Base-by-base conservation (phyloP, 1,140 invertebrate genomes). In the Centruroides vittatus region DNA sequence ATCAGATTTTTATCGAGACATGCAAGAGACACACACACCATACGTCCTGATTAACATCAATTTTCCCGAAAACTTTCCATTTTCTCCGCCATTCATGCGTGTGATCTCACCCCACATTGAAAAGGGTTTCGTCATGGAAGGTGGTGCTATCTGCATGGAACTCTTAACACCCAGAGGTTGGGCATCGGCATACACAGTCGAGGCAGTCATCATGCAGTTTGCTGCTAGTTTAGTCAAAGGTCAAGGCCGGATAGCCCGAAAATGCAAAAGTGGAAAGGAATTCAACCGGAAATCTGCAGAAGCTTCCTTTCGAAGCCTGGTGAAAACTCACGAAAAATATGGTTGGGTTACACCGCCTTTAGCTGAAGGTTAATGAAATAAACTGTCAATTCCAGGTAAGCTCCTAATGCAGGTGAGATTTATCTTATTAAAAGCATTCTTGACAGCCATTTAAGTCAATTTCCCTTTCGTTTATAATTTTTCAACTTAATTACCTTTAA, bases 101-200 rank as follows among this genome's bases (percentile, higher is more conserved):
- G 89, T 97, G 47, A 88, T 95, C 54, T 86, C 89, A 54, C 93
- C 93, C 3, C 79, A 88, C 62, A 88, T 96, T 73, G 86, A 90
- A 67, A 93, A 92, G 70, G 93, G 67, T 4, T 96, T 93, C 74
- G 93, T 97, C 1, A 88, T 96, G 83, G 88, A 91, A 73, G 89
- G 89, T 57, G 89, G 93, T 36, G 93, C 93, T 41, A 93, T 96
- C 65, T 96, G 93, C 72, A 94, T 97, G 91, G 93, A 97, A 72
- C 75, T 97, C 55, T 76, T 97, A 4, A 97, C 93, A 4, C 87
- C 87, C 1, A 76, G 87, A 64, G 93, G 93, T 48, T 97, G 93
- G 93, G 90, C 89, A 41, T 91, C 87, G 69, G 93, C 91, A 52
- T 97, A 97, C 70, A 93, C 89, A 3, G 82, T 97, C 5, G 93